Base-by-base conservation (phyloP, 2,797 vertebrate genomes). In the Ceryle rudis region DNA sequence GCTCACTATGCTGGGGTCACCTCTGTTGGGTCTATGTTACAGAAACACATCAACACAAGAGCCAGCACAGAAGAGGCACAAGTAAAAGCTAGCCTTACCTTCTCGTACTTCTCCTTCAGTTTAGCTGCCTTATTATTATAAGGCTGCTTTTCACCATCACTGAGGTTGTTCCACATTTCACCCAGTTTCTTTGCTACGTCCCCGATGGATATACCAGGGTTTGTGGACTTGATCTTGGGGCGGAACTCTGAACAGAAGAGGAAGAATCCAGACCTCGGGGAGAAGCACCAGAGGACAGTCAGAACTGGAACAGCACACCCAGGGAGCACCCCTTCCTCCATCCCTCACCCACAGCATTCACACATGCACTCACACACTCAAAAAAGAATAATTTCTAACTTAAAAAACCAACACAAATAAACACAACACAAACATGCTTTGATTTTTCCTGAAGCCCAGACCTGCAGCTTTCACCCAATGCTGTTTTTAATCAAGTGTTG, bases 51-150 rank as follows among this genome's bases (percentile, higher is more conserved):
- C 46, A 37, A 72, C 4, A 0, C 10, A 18, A 83, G 49, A 88
- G 73, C 42, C 46, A 1, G 35, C 17, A 61, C 2, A 16, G 81
- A 79, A 47, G 28, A 93, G 51, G 72, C 46, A 90, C 44, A 21
- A 93, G 69, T 10, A 28, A 86, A 75, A 81, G 21, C 26, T 9
- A 44, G 14, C 62, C 95, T 97, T 97, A 99, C 99, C 99, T 99
- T 99, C 95, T 99, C 98, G 1, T 99, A 99, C 94, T 99, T 99
- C 97, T 99, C 99, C 98, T 99, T 99, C 97, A 99, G 98, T 77
- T 99, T 99, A 31, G 97, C 98, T 11, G 98, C 98, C 97, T 99
- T 99, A 19, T 97, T 98, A 51, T 98, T 98, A 35, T 98, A 99
- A 64, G 99, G 99, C 93, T 99, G 98, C 95, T 99, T 99, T 83